Percentiles rank a stretch among this genome's conserved stretches.
These are phyloP conservation scores for Stenodema calcarata DNA, from an alignment of 2,888 invertebrate species.

Conservation along the genomic window DNA sequence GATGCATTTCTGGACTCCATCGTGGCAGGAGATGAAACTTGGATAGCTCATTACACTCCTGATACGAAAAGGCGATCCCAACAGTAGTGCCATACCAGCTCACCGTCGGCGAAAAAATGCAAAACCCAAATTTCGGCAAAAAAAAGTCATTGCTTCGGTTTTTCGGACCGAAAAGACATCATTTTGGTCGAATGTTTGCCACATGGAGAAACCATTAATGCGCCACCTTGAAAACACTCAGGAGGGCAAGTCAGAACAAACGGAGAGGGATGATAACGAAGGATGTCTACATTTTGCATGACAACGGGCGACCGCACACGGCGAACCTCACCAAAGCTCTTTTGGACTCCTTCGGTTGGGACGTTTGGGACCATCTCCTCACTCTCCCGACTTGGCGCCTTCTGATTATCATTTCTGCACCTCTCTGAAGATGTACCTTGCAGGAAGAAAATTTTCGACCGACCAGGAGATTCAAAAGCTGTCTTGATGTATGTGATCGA, in stretches of 20 bases:
- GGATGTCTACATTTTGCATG: constrained; percentile 54
- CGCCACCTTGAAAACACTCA: constrained; percentile 51
- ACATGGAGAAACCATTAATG: constrained; percentile 41
- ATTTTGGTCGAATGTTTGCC: constrained; percentile 53
- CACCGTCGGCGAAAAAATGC: constrained; percentile 50
- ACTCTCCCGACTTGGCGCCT: constrained; percentile 37
- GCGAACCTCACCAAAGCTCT: constrained; percentile 45
- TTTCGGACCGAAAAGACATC: constrained; percentile 55
- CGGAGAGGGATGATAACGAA: no score
- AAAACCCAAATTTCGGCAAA: constrained; percentile 44
- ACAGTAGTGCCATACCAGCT: constrained; percentile 52
- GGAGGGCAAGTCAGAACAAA: no score
- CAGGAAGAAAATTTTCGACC: background rate
- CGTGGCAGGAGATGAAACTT: background rate
- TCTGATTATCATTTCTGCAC: constrained; percentile 28
- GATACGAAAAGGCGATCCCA: constrained; percentile 22
- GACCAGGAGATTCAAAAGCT: background rate
- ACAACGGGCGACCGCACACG: constrained; percentile 52
- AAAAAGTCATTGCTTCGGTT: constrained; percentile 56
- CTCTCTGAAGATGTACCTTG: constrained; percentile 34
- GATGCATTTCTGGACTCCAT: no score
- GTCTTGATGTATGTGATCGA: no score
- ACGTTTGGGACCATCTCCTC: constrained; percentile 47
- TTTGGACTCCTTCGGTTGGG: constrained; percentile 50
- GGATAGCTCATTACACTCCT: background rate